Conservation (phyloP, 2,113 vertebrate species). For the Passer domesticus region DNA sequence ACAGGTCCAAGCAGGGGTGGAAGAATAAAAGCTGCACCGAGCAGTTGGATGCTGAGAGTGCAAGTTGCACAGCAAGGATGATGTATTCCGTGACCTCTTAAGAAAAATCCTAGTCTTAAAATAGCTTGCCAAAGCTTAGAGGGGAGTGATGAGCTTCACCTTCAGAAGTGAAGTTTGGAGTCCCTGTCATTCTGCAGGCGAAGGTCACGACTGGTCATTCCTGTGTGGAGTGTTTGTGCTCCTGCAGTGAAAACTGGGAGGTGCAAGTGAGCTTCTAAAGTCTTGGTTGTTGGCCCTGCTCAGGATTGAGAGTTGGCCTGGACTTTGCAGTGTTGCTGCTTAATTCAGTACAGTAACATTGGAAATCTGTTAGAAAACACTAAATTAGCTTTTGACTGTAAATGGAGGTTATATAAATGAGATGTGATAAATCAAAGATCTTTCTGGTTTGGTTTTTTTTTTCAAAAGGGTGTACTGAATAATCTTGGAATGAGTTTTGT, state of each 20-base stretch:
- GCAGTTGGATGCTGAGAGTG: background rate
- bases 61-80: background rate
- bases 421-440: slow-evolving; percentile 38
- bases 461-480: slow-evolving; percentile 1
- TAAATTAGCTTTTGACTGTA: slow-evolving; percentile 25
- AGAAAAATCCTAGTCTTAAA: background rate
- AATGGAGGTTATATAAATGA: slow-evolving; percentile 33
- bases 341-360: slow-evolving; percentile 17
- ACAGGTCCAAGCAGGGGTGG: background rate
- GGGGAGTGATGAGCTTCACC: background rate
- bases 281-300: background rate
- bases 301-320: background rate
- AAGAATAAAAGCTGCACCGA: background rate
- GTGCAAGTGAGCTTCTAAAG: background rate
- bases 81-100: background rate
- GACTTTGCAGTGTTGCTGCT: background rate
- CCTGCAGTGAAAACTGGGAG: background rate
- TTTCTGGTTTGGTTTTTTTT: slow-evolving; percentile 17
- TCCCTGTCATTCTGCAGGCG: background rate
- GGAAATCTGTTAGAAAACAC: slow-evolving; percentile 34
- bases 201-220: background rate
- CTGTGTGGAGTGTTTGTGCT: background rate
- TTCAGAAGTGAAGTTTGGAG: background rate
- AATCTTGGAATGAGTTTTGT: slow-evolving; percentile 34
- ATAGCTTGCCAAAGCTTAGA: background rate